A percentile compares a stretch with the other conserved stretches of the same genome.
Evolutionary conservation across 1,140 invertebrate genomes (phyloP).

Genomic region (Drosophila elegans): DNA sequence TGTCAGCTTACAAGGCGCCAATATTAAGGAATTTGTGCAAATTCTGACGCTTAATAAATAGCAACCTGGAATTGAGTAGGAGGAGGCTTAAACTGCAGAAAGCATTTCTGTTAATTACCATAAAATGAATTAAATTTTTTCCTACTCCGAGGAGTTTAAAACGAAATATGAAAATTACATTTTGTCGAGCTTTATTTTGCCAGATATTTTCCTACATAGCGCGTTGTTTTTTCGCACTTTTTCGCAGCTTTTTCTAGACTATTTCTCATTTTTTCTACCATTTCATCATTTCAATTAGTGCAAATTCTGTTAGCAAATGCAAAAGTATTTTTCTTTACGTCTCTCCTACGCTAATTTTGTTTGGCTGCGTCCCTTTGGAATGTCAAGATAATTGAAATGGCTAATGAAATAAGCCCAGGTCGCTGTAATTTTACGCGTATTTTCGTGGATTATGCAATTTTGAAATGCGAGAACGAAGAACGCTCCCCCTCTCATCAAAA

Average conservation of each 20-base stretch:
- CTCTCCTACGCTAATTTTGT: conserved; percentile 26
- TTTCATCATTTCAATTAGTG: conserved; percentile 77
- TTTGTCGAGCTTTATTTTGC: conserved; percentile 21
- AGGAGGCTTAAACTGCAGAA: conserved; percentile 6
- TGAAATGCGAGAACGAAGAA: conserved; percentile 22
- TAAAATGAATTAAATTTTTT: conserved; percentile 65
- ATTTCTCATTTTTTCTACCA: conserved; percentile 37
- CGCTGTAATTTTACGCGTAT: conserved; percentile 7
- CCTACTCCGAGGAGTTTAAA: conserved; percentile 18
- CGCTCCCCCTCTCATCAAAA: background rate
- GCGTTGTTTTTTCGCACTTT: conserved; percentile 30
- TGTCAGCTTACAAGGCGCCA: conserved; percentile 7
- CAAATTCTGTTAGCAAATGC: conserved; percentile 60
- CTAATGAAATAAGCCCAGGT: conserved; percentile 43
- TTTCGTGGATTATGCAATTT: conserved; percentile 42
- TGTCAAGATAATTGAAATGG: conserved; percentile 41
- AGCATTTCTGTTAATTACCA: conserved; percentile 65
- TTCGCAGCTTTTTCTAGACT: conserved; percentile 22
- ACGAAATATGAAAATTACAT: conserved; percentile 56
- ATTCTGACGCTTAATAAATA: conserved; percentile 31
- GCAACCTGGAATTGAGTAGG: background rate
- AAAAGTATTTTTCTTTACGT: conserved; percentile 34
- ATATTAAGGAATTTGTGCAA: conserved; percentile 14
- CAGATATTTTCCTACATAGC: conserved; percentile 19
- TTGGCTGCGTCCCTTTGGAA: conserved; percentile 16